Conservation (phyloP, 2,888 invertebrate genomes). For the Eilema caniola region DNA sequence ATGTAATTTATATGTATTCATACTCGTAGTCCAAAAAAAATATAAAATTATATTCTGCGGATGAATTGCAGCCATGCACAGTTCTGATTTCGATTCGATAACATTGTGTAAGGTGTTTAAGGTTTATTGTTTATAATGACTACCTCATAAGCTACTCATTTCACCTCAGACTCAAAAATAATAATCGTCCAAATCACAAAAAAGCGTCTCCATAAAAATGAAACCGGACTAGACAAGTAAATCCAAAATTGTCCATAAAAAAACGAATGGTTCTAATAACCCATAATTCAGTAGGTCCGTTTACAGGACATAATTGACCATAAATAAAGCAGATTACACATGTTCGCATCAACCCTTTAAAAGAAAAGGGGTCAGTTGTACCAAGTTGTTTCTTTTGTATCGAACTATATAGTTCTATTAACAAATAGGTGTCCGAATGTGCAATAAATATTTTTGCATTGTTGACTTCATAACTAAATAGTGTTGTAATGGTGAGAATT, state of each 20-base stretch:
- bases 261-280: constrained; percentile 67
- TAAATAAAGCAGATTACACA: constrained; percentile 82
- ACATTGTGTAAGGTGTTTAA: too few species aligned
- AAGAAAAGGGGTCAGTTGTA: constrained; percentile 57
- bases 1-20: too few species aligned
- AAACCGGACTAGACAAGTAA: constrained; percentile 65
- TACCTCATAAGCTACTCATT: neutral
- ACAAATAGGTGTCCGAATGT: constrained; percentile 53
- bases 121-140: neutral
- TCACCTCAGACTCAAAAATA: neutral
- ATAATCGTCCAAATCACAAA: neutral
- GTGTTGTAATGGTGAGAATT: constrained; percentile 36
- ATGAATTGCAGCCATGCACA: too few species aligned
- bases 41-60: too few species aligned
- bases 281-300: constrained; percentile 71
- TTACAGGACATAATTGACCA: constrained; percentile 83
- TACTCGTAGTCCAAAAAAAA: too few species aligned
- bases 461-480: constrained; percentile 32
- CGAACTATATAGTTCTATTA: constrained; percentile 46
- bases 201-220: constrained; percentile 44
- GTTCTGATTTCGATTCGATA: too few species aligned
- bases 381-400: constrained; percentile 25
- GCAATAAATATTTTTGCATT: constrained; percentile 48
- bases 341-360: constrained; percentile 73
- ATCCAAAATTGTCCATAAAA: constrained; percentile 66